Conservation (phyloP, 2,113 vertebrate genomes). For the Crotophaga sulcirostris region DNA sequence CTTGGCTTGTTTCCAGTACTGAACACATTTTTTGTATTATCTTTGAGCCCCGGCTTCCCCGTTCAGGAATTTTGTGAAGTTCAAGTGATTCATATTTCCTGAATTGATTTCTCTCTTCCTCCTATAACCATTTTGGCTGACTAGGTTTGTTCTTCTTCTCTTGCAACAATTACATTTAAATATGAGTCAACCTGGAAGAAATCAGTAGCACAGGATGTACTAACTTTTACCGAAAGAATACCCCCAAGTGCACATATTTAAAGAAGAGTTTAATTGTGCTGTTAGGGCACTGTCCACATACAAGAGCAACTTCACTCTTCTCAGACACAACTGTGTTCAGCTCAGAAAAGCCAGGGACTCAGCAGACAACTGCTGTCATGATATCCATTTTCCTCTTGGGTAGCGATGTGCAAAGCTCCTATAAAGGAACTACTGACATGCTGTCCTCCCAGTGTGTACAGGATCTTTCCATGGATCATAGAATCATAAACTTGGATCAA, state of each 20-base stretch:
- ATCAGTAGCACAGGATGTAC: not conserved
- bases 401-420: not conserved
- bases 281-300: not conserved
- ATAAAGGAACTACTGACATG: not conserved
- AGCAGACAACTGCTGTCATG: not conserved
- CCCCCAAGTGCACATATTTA: not conserved
- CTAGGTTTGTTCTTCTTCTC: not conserved
- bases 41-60: not conserved
- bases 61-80: not conserved
- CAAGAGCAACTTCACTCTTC: not conserved
- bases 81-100: slow-evolving; percentile 13
- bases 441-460: not conserved
- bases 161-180: not conserved
- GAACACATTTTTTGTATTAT: not conserved
- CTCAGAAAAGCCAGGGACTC: not conserved
- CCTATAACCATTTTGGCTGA: not conserved
- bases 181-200: not conserved
- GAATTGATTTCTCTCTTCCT: not conserved
- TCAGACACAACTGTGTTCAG: not conserved
- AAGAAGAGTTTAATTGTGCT: not conserved
- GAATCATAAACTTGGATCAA: not conserved
- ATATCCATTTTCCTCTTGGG: not conserved
- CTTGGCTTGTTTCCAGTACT: not conserved
- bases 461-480: not conserved
- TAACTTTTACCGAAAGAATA: not conserved